A percentile compares a stretch with the other conserved stretches of the same genome.
Evolutionary conservation across 2,888 invertebrate genomes (phyloP).

Genomic region (Caenorhabditis sulstoni): DNA sequence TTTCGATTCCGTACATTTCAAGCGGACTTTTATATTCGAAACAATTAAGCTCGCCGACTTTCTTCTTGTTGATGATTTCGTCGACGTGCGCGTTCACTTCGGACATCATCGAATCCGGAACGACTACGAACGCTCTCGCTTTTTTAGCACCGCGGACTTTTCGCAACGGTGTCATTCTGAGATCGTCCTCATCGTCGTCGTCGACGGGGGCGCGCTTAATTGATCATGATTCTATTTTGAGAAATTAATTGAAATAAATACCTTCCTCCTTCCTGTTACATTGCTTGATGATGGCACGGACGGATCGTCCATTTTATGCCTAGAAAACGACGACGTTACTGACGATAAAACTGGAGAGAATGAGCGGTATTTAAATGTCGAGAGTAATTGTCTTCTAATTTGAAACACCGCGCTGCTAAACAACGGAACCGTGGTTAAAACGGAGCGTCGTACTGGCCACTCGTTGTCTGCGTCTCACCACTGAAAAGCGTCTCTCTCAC

Average conservation of each 20-base stretch:
- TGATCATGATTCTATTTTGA: conserved; percentile 1
- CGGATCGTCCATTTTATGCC: conserved; percentile 23
- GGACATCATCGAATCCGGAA: background rate
- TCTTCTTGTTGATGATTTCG: conserved; percentile 22
- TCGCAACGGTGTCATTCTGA: conserved; percentile 9
- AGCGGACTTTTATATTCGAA: conserved; percentile 47
- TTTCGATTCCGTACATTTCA: conserved; percentile 34
- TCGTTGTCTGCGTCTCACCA: conserved; percentile 9
- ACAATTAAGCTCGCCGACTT: conserved; percentile 26
- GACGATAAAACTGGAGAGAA: no score
- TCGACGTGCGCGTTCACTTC: conserved; percentile 4
- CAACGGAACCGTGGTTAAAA: background rate
- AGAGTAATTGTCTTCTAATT: background rate
- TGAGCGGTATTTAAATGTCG: no score
- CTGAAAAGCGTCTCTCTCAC: background rate
- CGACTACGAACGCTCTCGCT: background rate
- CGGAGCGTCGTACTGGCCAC: conserved; percentile 7
- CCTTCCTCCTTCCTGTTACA: conserved; percentile 38
- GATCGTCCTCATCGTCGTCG: background rate
- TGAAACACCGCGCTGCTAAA: conserved; percentile 18
- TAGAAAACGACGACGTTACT: background rate
- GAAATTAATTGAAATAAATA: no score
- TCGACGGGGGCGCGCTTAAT: background rate
- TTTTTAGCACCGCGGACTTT: conserved; percentile 33
- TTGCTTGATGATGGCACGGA: conserved; percentile 35